Conservation (phyloP, 2,888 invertebrate genomes). For the Andrena marginata region DNA sequence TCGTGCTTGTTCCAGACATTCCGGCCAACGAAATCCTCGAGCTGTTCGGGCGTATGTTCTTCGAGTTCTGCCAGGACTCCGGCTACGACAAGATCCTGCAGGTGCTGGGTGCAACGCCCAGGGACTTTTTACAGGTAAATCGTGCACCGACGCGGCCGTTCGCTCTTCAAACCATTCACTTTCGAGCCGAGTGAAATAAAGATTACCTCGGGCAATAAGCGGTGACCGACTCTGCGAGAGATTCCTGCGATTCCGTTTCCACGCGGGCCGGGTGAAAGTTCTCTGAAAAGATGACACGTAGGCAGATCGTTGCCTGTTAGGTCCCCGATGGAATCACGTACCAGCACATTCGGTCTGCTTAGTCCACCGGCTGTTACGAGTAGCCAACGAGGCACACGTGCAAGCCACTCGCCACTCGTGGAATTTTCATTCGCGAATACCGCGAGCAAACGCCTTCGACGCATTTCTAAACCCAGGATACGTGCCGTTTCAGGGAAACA, state of each 20-base stretch:
- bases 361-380: background rate
- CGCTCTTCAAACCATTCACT: constrained; percentile 27
- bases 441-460: background rate
- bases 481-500: constrained; percentile 21
- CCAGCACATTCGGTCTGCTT: background rate
- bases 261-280: constrained; percentile 48
- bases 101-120: constrained; percentile 96
- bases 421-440: constrained; percentile 32
- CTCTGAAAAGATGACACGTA: constrained; percentile 44
- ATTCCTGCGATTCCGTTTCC: constrained; percentile 47
- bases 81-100: constrained; percentile 98
- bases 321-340: background rate
- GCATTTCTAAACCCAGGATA: constrained; percentile 19
- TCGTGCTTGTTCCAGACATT: constrained; percentile 88
- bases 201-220: constrained; percentile 26
- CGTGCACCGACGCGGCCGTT: background rate
- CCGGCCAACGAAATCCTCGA: constrained; percentile 96
- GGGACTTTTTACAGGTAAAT: constrained; percentile 96
- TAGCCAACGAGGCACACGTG: constrained; percentile 1
- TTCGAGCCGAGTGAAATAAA: constrained; percentile 16
- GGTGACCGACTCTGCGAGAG: constrained; percentile 20
- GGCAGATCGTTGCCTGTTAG: constrained; percentile 13
- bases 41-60: constrained; percentile 97
- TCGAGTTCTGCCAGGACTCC: constrained; percentile 98
- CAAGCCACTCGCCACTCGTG: constrained; percentile 3